phyloP scores from a whole-genome alignment of 2,797 vertebrate genomes.

The Protonibea diacanthus region DNA sequence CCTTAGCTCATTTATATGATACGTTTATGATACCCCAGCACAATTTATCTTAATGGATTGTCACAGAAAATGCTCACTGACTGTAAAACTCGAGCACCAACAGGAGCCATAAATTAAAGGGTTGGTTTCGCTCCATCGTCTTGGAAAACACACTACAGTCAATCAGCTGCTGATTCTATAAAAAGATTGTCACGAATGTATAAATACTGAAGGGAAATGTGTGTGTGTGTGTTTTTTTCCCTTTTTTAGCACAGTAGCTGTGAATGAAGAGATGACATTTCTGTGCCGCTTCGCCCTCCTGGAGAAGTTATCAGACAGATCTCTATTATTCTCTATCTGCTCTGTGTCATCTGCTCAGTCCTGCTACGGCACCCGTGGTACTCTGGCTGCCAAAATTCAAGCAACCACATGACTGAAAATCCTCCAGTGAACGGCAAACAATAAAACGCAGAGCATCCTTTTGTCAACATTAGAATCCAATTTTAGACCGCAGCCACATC shows the following conservation, averaged over 20 bases:
- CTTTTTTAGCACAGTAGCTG: conserved; percentile 36
- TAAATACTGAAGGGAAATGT: conserved; percentile 19
- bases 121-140: conserved; percentile 20
- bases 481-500: conserved; percentile 49
- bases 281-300: conserved; percentile 34
- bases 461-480: conserved; percentile 67
- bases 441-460: conserved; percentile 56
- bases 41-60: conserved; percentile 38
- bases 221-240: not conserved
- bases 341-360: conserved; percentile 62
- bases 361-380: conserved; percentile 36
- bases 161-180: conserved; percentile 15
- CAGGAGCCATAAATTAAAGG: conserved; percentile 25
- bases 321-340: conserved; percentile 60
- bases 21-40: conserved; percentile 23
- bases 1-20: conserved; percentile 15
- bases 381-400: conserved; percentile 38
- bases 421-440: conserved; percentile 59
- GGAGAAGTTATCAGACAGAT: conserved; percentile 62
- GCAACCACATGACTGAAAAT: conserved; percentile 52
- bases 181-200: conserved; percentile 22
- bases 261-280: conserved; percentile 58
- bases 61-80: conserved; percentile 30
- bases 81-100: conserved; percentile 31
- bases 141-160: conserved; percentile 34